phyloP scores from a whole-genome alignment of 2,888 invertebrate genomes.

The Trissoscelio sp. region DNA sequence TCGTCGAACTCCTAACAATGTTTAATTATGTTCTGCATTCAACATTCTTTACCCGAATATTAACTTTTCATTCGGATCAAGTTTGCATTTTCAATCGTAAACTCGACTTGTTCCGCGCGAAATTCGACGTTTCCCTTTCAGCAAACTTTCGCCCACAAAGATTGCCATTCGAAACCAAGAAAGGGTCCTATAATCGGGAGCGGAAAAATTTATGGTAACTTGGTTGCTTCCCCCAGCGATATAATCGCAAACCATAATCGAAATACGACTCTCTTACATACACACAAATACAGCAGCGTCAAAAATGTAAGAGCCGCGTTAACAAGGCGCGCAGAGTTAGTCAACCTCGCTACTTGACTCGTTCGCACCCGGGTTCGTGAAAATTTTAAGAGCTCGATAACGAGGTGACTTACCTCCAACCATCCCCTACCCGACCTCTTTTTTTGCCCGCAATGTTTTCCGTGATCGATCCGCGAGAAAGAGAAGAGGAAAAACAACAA shows the following conservation, averaged over 20 bases:
- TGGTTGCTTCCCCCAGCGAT: conserved; percentile 6
- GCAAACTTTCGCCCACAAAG: conserved; percentile 13
- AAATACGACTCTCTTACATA: no score
- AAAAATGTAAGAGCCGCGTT: conserved; percentile 71
- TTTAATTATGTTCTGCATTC: conserved; percentile 58
- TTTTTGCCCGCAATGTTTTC: conserved; percentile 40
- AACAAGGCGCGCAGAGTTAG: conserved; percentile 70
- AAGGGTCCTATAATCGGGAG: conserved; percentile 14
- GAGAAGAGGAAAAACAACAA: conserved; percentile 45
- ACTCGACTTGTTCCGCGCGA: conserved; percentile 34
- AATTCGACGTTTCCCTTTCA: conserved; percentile 26
- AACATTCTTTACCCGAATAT: conserved; percentile 49
- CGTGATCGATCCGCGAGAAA: conserved; percentile 43
- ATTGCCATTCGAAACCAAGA: conserved; percentile 33
- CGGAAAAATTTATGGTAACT: conserved; percentile 22
- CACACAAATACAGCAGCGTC: conserved; percentile 7
- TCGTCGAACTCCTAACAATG: conserved; percentile 38
- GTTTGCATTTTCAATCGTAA: conserved; percentile 48
- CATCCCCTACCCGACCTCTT: conserved; percentile 26
- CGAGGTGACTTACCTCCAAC: conserved; percentile 73
- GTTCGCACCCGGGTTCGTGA: conserved; percentile 70
- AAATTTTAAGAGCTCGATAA: conserved; percentile 78
- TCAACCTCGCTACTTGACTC: conserved; percentile 57
- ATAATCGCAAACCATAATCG: conserved; percentile 18
- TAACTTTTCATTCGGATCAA: conserved; percentile 48